Percentiles rank a stretch among this genome's conserved stretches.
Evolutionary conservation across 2,888 invertebrate genomes (phyloP).

Genomic region (Archips crataeganus): DNA sequence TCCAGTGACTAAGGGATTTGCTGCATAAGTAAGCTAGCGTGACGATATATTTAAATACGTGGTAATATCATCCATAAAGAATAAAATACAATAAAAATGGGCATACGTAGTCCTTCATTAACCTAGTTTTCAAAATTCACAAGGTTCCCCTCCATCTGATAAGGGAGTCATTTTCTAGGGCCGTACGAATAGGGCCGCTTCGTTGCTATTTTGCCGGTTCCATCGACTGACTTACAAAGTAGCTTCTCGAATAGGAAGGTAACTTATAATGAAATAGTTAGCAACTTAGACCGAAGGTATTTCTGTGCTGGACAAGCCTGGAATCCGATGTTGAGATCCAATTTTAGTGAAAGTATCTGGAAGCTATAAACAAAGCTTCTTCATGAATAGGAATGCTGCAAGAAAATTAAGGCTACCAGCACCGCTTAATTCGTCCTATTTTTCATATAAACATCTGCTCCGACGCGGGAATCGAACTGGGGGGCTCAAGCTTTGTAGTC

Average conservation of each 20-base stretch:
- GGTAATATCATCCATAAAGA: slow-evolving; percentile 31
- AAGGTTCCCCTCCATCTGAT: slow-evolving; percentile 73
- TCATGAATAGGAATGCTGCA: not conserved
- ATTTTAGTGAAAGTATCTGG: not conserved
- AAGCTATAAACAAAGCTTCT: not conserved
- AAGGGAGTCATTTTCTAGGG: slow-evolving; percentile 66
- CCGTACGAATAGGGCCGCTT: slow-evolving; percentile 48
- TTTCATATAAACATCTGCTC: no score
- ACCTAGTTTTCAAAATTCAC: slow-evolving; percentile 74
- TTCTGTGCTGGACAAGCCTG: not conserved
- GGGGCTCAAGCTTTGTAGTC: no score
- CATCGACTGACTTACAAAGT: slow-evolving; percentile 5
- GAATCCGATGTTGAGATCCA: not conserved
- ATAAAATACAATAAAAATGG: slow-evolving; percentile 49
- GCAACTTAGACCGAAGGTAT: not conserved
- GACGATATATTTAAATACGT: slow-evolving; percentile 31
- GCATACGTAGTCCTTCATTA: slow-evolving; percentile 72
- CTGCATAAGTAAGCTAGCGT: slow-evolving; percentile 30
- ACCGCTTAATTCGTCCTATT: not conserved
- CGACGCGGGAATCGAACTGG: no score
- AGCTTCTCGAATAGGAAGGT: not conserved
- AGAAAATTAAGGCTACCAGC: not conserved
- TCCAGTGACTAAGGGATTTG: slow-evolving; percentile 12
- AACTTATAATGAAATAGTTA: slow-evolving; percentile 12
- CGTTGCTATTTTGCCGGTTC: slow-evolving; percentile 29